Evolutionary conservation across 2,888 invertebrate genomes (phyloP).

Genomic region (Azorinus chamasolen): DNA sequence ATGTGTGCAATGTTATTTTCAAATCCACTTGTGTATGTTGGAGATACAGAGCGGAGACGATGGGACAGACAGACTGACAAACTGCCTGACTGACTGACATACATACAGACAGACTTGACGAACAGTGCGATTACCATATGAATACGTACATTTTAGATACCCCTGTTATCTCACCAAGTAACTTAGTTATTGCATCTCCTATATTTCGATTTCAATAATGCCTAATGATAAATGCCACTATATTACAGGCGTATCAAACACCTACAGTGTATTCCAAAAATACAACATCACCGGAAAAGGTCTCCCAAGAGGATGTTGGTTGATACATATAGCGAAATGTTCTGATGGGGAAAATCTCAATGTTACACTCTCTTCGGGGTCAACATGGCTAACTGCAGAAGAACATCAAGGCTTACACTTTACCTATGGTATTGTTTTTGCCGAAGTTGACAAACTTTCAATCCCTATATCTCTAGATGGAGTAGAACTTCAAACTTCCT

Average conservation of each 20-base stretch:
- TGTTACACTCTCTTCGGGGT: conserved; percentile 18
- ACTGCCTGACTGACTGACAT: too few relatives aligned
- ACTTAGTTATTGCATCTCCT: too few relatives aligned
- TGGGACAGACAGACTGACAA: too few relatives aligned
- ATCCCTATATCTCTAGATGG: conserved; percentile 27
- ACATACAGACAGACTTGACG: too few relatives aligned
- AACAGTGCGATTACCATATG: too few relatives aligned
- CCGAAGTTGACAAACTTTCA: conserved; percentile 12
- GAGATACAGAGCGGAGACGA: too few relatives aligned
- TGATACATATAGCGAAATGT: conserved; percentile 34
- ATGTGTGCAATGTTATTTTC: too few relatives aligned
- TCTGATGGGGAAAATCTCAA: conserved; percentile 25
- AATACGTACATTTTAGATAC: too few relatives aligned
- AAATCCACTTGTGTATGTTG: too few relatives aligned
- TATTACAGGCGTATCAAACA: not conserved
- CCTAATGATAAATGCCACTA: conserved; percentile 23
- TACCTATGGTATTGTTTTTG: conserved; percentile 25
- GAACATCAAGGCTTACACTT: not conserved
- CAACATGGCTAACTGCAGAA: conserved; percentile 7
- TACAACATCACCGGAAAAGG: conserved; percentile 17
- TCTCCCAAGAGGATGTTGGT: conserved; percentile 46
- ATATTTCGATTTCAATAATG: too few relatives aligned
- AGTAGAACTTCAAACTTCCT: not conserved
- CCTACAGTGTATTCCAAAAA: conserved; percentile 17
- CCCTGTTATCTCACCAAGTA: too few relatives aligned